Percentiles rank a stretch among this genome's conserved stretches.
Conservation (phyloP, 2,888 invertebrate genomes). For the Phengaris arion region DNA sequence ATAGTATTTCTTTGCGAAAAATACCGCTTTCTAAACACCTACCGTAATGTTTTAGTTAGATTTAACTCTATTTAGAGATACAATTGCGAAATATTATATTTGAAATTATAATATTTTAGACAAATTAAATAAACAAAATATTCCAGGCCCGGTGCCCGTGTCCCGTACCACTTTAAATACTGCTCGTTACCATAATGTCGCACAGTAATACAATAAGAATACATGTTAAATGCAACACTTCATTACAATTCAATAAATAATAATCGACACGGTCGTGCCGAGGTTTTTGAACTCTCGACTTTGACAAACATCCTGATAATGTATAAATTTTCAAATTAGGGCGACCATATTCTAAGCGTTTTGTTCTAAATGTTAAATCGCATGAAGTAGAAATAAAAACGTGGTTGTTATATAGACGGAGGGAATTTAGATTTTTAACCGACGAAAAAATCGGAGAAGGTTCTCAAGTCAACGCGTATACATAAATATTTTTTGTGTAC, state of each 20-base stretch:
- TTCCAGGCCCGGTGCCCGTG: not conserved
- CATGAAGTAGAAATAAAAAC: too few relatives aligned
- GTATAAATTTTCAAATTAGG: constrained; percentile 1
- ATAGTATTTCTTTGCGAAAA: constrained; percentile 2
- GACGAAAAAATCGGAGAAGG: too few relatives aligned
- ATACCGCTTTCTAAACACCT: not conserved
- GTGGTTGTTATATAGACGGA: too few relatives aligned
- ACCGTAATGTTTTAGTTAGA: not conserved
- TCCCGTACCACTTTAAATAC: not conserved
- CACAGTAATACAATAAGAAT: not conserved
- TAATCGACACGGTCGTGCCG: constrained; percentile 39
- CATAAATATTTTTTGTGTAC: too few relatives aligned
- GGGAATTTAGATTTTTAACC: too few relatives aligned
- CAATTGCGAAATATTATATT: not conserved
- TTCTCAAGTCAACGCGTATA: too few relatives aligned
- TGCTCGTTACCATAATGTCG: not conserved
- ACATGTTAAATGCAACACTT: constrained; percentile 19
- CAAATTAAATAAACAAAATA: not conserved
- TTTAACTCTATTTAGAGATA: not conserved
- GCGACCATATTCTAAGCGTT: not conserved
- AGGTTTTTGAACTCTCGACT: constrained; percentile 52
- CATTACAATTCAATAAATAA: constrained; percentile 27
- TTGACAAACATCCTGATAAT: constrained; percentile 45
- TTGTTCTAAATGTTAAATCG: not conserved
- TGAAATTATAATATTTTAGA: not conserved